Percentiles rank a stretch among this genome's conserved stretches.
Conservation (phyloP, 2,888 invertebrate species). For the Pherbina coryleti region DNA sequence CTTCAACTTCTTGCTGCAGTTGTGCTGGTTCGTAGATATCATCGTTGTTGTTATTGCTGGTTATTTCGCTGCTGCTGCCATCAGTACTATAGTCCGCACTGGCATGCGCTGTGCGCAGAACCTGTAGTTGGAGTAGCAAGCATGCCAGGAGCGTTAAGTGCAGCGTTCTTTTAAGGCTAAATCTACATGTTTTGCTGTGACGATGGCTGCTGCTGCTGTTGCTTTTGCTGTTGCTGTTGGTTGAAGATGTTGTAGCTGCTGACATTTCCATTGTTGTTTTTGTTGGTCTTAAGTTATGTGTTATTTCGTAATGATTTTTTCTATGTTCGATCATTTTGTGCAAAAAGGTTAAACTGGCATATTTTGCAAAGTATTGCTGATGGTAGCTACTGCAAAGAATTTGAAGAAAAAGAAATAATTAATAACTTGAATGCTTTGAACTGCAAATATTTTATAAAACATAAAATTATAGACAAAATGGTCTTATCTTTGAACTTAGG, state of each 20-base stretch:
- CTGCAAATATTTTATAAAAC: too few species aligned
- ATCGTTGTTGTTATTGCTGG: constrained; percentile 42
- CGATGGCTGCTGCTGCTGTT: neutral
- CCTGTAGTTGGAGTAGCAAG: constrained; percentile 11
- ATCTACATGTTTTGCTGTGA: constrained; percentile 34
- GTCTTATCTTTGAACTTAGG: too few species aligned
- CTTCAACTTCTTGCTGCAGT: constrained; percentile 54
- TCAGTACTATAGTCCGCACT: constrained; percentile 46
- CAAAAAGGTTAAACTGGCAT: neutral
- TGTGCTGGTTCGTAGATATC: constrained; percentile 58
- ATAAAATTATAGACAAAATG: too few species aligned
- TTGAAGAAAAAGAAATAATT: neutral
- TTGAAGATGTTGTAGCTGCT: neutral
- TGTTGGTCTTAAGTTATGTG: neutral
- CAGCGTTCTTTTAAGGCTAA: constrained; percentile 9
- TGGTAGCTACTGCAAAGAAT: neutral
- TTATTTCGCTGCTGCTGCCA: constrained; percentile 33
- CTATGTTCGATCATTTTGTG: neutral
- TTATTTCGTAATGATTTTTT: neutral
- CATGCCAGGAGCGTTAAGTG: constrained; percentile 27
- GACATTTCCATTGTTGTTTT: constrained; percentile 11
- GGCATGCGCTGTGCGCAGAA: neutral
- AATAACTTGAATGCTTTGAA: too few species aligned
- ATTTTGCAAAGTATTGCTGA: neutral
- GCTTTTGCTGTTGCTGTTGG: neutral